Evolutionary conservation across 2,797 vertebrate genomes (phyloP).

Genomic region (Cirrhinus molitorella): DNA sequence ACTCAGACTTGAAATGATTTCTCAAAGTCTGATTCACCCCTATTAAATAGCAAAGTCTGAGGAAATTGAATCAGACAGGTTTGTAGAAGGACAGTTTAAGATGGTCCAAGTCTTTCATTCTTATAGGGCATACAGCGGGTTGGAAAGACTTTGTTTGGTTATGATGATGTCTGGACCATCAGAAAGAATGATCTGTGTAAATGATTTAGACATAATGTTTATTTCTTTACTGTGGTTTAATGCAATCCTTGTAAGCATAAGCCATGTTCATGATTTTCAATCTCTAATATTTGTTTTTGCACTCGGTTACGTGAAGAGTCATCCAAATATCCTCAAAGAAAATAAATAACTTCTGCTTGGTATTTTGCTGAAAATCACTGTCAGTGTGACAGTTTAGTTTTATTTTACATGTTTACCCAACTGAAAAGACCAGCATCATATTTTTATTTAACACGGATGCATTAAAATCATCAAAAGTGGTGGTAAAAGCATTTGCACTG

Average conservation of each 20-base stretch:
- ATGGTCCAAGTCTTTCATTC: slow-evolving; percentile 16
- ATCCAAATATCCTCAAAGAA: not conserved
- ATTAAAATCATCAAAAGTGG: not conserved
- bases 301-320: not conserved
- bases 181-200: slow-evolving; percentile 39
- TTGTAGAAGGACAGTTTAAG: not conserved
- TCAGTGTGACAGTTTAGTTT: not conserved
- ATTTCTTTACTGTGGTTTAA: not conserved
- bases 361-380: not conserved
- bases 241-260: not conserved
- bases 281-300: slow-evolving; percentile 4
- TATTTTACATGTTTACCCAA: not conserved
- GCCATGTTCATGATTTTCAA: not conserved
- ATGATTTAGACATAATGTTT: slow-evolving; percentile 7
- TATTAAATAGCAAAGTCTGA: not conserved
- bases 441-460: not conserved
- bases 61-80: slow-evolving; percentile 20
- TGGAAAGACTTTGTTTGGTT: slow-evolving; percentile 7
- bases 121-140: not conserved
- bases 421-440: not conserved
- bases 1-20: not conserved
- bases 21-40: not conserved
- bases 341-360: not conserved
- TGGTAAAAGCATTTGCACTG: not conserved
- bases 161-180: not conserved